phyloP scores from a whole-genome alignment of 2,113 vertebrate genomes.

The Toxotes chatareus region DNA sequence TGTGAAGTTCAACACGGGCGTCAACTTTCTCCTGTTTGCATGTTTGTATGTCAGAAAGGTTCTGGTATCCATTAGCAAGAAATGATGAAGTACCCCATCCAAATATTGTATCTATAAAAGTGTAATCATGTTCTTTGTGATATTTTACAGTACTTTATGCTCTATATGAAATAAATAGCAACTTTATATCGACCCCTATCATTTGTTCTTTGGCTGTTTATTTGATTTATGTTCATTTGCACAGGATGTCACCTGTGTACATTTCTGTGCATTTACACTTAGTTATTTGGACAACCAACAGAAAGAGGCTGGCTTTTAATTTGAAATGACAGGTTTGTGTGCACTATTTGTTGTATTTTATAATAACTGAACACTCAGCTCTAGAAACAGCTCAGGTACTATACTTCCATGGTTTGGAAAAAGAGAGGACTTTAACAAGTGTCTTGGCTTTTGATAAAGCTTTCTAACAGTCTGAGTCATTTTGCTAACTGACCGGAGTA shows the following conservation, averaged over 20 bases:
- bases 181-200: slow-evolving; percentile 64
- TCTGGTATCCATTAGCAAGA: slow-evolving; percentile 43
- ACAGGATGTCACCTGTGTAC: background rate
- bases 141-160: slow-evolving; percentile 77
- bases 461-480: background rate
- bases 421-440: background rate
- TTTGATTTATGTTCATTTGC: slow-evolving; percentile 11
- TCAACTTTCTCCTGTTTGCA: slow-evolving; percentile 37
- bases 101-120: slow-evolving; percentile 67
- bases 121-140: slow-evolving; percentile 71
- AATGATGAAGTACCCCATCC: slow-evolving; percentile 48
- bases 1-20: background rate
- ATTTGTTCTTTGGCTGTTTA: slow-evolving; percentile 15
- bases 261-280: background rate
- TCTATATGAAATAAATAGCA: slow-evolving; percentile 75
- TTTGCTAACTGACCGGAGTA: background rate
- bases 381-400: background rate
- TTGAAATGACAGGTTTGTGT: background rate
- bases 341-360: background rate
- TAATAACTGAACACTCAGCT: background rate
- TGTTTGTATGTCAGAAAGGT: slow-evolving; percentile 39
- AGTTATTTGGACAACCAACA: background rate
- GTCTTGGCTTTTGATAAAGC: background rate
- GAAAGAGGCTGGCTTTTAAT: background rate
- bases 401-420: background rate